Base-by-base conservation (phyloP, 2,797 vertebrate species). In the Manis pentadactyla region DNA sequence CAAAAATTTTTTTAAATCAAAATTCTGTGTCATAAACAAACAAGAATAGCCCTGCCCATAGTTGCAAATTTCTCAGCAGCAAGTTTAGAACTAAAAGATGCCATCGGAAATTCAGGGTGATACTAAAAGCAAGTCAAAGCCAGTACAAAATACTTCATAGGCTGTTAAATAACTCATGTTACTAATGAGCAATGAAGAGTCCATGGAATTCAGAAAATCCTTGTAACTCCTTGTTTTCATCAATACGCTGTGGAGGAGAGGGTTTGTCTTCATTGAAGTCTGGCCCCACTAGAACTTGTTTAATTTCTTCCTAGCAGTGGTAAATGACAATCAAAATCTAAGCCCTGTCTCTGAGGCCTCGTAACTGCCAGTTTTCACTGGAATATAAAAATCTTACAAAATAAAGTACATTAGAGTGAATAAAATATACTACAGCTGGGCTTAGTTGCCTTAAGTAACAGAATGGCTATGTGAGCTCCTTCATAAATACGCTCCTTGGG, bases 401-500 rank as follows among this genome's bases (percentile, higher is more conserved):
- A 71, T 68, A 84, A 93, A 94, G 46, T 59, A 21, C 87, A 27
- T 77, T 69, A 18, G 12, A n/a, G 85, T 77, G 19, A 29, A 88
- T 23, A 66, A 77, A 77, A 71, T 69, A 2, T 51, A 86, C 96
- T 96, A 88, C 94, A 96, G 34, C 42, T 93, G 79, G 39, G 29
- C 81, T 96, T 87, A 42, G 27, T 90, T 87, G 4, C 82, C 51
- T 74, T 69, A 94, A 96, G 95, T 46, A 96, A 97, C 93, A 96
- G 68, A 96, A 63, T 21, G 97, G 93, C 53, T 88, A 23, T 90
- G 84, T 51, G 85, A 97, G 94, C 95, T 97, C 94, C 64, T 61
- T 95, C 90, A 97, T 69, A 94, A 97, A 97, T 73, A 23, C 37
- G 82, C 51, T 74, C 66, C 0, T 23, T 88, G 55, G 0, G 0